phyloP scores from a whole-genome alignment of 2,113 vertebrate species.

The Eptesicus fuscus region DNA sequence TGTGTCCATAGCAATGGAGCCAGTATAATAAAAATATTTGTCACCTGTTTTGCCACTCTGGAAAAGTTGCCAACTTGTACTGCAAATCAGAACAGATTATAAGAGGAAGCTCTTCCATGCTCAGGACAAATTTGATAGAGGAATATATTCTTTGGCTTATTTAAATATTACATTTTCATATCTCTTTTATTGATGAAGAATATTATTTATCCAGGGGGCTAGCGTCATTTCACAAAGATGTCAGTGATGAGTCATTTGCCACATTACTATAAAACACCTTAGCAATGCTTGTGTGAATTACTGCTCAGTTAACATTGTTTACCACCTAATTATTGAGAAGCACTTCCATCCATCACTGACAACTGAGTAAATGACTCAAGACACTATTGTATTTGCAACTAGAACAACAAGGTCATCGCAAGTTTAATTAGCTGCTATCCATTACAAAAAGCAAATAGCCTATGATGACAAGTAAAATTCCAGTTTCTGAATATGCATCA shows the following conservation, averaged over 20 bases:
- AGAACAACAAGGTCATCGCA: conserved; percentile 72
- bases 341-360: conserved; percentile 66
- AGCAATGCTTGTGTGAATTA: conserved; percentile 65
- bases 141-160: neutral
- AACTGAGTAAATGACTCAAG: conserved; percentile 70
- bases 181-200: conserved; percentile 8
- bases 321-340: conserved; percentile 74
- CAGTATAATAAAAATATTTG: conserved; percentile 40
- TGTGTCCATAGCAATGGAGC: neutral
- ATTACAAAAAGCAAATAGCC: conserved; percentile 60
- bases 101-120: neutral
- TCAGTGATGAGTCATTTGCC: conserved; percentile 34
- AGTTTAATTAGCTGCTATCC: conserved; percentile 73
- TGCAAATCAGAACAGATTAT: neutral
- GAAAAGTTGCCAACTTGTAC: conserved; percentile 35
- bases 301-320: conserved; percentile 74
- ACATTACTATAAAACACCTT: conserved; percentile 58
- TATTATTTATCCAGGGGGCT: neutral
- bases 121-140: conserved; percentile 11
- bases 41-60: neutral
- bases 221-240: conserved; percentile 44
- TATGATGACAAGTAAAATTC: conserved; percentile 45
- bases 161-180: conserved; percentile 44
- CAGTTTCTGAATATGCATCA: conserved; percentile 48
- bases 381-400: conserved; percentile 65